Percentiles rank a stretch among this genome's conserved stretches.
Evolutionary conservation across 2,113 vertebrate species (phyloP).

Genomic region (Paramormyrops kingsleyae): DNA sequence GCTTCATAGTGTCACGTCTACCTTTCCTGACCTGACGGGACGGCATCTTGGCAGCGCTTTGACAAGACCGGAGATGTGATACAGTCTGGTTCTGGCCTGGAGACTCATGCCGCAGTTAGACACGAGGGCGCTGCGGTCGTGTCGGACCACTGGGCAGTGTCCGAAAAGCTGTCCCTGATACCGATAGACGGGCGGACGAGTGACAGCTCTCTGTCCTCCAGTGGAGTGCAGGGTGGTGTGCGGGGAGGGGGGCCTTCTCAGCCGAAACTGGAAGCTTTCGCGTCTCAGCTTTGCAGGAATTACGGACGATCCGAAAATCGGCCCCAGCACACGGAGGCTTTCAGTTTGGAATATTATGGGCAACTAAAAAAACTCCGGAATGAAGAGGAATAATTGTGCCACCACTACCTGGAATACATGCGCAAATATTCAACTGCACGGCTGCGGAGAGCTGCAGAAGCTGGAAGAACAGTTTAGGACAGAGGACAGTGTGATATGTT

Average conservation of each 20-base stretch:
- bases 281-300: not conserved
- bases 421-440: not conserved
- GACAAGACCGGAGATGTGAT: not conserved
- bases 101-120: not conserved
- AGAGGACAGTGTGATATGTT: conserved; percentile 20
- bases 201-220: not conserved
- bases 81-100: not conserved
- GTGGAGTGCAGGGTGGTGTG: not conserved
- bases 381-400: not conserved
- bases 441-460: conserved; percentile 4
- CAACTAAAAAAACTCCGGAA: not conserved
- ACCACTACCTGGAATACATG: not conserved
- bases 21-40: not conserved
- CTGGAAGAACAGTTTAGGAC: conserved; percentile 1
- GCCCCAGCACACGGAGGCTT: not conserved
- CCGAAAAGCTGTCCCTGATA: not conserved
- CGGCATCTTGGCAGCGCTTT: not conserved
- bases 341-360: not conserved
- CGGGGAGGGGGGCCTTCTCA: not conserved
- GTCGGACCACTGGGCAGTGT: not conserved
- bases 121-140: not conserved
- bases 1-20: not conserved
- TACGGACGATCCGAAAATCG: not conserved
- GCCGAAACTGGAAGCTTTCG: not conserved
- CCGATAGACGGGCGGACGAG: not conserved